These are phyloP conservation scores for Romanogobio albipinnatus DNA, from an alignment of 2,113 vertebrate genomes.

Conservation along the genomic window DNA sequence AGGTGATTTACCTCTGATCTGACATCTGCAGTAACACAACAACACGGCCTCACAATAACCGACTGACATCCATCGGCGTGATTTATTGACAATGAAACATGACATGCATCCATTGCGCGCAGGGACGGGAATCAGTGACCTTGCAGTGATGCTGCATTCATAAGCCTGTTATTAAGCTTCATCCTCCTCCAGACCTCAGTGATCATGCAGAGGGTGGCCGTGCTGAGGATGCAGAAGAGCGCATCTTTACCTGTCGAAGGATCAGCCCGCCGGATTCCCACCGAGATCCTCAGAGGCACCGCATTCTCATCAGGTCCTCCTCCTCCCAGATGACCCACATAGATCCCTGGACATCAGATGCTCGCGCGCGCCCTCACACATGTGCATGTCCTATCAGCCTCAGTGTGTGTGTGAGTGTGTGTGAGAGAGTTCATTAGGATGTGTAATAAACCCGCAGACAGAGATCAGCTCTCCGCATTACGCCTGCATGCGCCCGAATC, in stretches of 20 bases:
- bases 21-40: not conserved
- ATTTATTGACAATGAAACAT: not conserved
- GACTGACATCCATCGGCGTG: not conserved
- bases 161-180: not conserved
- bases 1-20: not conserved
- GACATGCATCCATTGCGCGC: constrained; percentile 33
- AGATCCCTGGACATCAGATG: constrained; percentile 1
- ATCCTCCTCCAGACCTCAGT: not conserved
- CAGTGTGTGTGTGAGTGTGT: not conserved
- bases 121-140: constrained; percentile 67
- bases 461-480: constrained; percentile 70
- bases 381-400: too few relatives aligned
- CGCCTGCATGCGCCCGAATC: constrained; percentile 61
- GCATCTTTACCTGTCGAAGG: constrained; percentile 70
- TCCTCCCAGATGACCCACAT: constrained; percentile 42
- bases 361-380: not conserved
- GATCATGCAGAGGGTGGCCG: not conserved
- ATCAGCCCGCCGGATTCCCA: constrained; percentile 51
- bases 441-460: constrained; percentile 49
- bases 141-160: constrained; percentile 64
- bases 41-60: too few relatives aligned
- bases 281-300: constrained; percentile 25
- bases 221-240: not conserved
- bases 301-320: constrained; percentile 33
- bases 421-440: not conserved